Percentiles rank a stretch among this genome's conserved stretches.
These are phyloP conservation scores for Caenorhabditis zanzibari DNA, from an alignment of 2,888 invertebrate species.

Conservation along the genomic window DNA sequence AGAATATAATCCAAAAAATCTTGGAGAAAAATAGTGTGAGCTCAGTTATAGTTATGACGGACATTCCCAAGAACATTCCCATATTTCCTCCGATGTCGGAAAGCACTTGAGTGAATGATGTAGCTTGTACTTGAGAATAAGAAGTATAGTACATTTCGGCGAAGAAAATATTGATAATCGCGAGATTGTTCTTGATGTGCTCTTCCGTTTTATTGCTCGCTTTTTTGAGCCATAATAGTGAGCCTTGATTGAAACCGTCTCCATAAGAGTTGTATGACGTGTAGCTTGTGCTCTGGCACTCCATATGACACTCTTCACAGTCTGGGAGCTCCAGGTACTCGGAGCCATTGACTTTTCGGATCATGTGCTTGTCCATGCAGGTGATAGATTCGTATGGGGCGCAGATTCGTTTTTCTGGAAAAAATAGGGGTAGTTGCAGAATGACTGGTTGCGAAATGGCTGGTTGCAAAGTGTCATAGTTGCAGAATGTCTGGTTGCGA, in stretches of 20 bases:
- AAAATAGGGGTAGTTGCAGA: no score
- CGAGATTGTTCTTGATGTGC: slow-evolving; percentile 65
- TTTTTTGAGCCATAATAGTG: slow-evolving; percentile 69
- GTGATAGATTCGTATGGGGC: slow-evolving; percentile 65
- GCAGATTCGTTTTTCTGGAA: slow-evolving; percentile 59
- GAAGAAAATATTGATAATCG: slow-evolving; percentile 78
- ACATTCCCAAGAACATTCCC: slow-evolving; percentile 83
- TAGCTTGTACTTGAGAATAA: slow-evolving; percentile 77
- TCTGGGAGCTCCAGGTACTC: slow-evolving; percentile 53
- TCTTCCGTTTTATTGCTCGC: slow-evolving; percentile 28
- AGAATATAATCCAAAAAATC: slow-evolving; percentile 78
- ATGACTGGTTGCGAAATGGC: no score
- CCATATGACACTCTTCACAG: slow-evolving; percentile 70
- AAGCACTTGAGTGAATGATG: slow-evolving; percentile 72
- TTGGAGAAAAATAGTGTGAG: slow-evolving; percentile 77
- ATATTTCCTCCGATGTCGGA: slow-evolving; percentile 82
- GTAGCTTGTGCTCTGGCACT: slow-evolving; percentile 75
- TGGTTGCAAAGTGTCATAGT: no score
- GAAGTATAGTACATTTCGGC: slow-evolving; percentile 79
- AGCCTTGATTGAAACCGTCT: slow-evolving; percentile 74
- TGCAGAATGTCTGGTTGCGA: no score
- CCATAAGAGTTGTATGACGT: slow-evolving; percentile 78
- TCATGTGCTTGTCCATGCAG: slow-evolving; percentile 62
- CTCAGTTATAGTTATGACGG: slow-evolving; percentile 79
- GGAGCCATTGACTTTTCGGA: slow-evolving; percentile 34